Evolutionary conservation across 2,888 invertebrate species (phyloP).

Genomic region (Eilema caniola): DNA sequence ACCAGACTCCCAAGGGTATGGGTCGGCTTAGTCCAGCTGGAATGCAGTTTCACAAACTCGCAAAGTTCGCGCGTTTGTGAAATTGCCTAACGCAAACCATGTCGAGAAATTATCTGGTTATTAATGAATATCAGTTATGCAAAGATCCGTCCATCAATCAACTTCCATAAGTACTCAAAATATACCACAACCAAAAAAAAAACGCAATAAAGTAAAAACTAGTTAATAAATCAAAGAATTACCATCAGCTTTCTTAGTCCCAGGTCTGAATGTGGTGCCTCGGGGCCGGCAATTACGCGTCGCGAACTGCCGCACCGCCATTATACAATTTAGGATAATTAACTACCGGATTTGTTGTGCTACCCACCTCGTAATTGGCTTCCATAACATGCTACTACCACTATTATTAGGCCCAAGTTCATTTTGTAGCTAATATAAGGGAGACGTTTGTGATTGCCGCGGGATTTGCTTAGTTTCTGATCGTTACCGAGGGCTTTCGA

Average conservation of each 20-base stretch:
- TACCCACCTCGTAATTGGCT: slow-evolving; percentile 77
- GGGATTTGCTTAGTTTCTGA: slow-evolving; percentile 68
- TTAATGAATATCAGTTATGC: not conserved
- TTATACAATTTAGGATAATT: slow-evolving; percentile 87
- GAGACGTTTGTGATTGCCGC: slow-evolving; percentile 70
- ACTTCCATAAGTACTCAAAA: not conserved
- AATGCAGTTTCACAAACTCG: not conserved
- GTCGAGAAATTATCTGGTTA: not conserved
- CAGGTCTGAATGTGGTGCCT: slow-evolving; percentile 35
- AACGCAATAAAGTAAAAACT: slow-evolving; percentile 34
- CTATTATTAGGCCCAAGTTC: slow-evolving; percentile 70
- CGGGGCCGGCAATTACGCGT: slow-evolving; percentile 62
- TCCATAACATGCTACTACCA: slow-evolving; percentile 78
- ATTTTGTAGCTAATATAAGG: slow-evolving; percentile 72
- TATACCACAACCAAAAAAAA: slow-evolving; percentile 8
- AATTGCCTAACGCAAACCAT: not conserved
- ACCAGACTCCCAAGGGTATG: not conserved
- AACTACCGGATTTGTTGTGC: slow-evolving; percentile 84
- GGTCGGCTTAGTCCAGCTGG: not conserved
- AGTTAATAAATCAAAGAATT: slow-evolving; percentile 53
- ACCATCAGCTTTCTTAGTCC: slow-evolving; percentile 41
- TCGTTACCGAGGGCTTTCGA: slow-evolving; percentile 40
- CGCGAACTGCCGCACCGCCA: slow-evolving; percentile 76
- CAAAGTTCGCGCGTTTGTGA: too few species aligned
- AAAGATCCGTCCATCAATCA: slow-evolving; percentile 5